These are phyloP conservation scores for Balearica regulorum DNA, from an alignment of 2,797 vertebrate genomes.

Conservation along the genomic window DNA sequence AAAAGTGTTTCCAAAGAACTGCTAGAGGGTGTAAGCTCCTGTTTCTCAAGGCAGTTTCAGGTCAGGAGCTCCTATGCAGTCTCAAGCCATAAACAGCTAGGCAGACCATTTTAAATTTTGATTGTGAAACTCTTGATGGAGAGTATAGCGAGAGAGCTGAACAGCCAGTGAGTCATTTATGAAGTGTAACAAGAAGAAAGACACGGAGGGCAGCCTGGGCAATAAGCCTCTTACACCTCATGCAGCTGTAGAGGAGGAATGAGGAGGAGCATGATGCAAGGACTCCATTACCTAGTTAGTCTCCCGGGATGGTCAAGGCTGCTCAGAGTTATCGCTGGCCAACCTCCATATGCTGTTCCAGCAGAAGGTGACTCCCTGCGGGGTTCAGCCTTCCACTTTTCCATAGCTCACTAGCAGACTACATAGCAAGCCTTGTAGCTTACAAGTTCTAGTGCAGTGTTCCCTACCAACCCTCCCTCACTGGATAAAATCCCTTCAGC, in stretches of 20 bases:
- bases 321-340: not conserved
- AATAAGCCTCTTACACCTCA: not conserved
- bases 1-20: not conserved
- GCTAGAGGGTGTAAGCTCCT: not conserved
- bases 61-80: not conserved
- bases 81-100: not conserved
- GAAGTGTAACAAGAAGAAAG: not conserved
- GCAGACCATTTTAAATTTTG: not conserved
- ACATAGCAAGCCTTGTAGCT: not conserved
- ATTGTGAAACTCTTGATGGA: not conserved
- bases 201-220: not conserved
- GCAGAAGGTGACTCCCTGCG: not conserved
- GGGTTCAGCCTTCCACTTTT: not conserved
- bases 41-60: not conserved
- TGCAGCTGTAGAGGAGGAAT: not conserved
- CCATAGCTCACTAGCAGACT: not conserved
- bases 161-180: not conserved
- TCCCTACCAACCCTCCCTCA: not conserved
- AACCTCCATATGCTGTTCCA: not conserved
- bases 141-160: not conserved
- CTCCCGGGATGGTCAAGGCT: not conserved
- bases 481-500: not conserved
- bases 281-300: not conserved
- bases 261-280: not conserved
- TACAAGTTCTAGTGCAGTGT: not conserved